These are phyloP conservation scores for Dasyprocta punctata DNA, from an alignment of 2,113 vertebrate species.

Conservation along the genomic window DNA sequence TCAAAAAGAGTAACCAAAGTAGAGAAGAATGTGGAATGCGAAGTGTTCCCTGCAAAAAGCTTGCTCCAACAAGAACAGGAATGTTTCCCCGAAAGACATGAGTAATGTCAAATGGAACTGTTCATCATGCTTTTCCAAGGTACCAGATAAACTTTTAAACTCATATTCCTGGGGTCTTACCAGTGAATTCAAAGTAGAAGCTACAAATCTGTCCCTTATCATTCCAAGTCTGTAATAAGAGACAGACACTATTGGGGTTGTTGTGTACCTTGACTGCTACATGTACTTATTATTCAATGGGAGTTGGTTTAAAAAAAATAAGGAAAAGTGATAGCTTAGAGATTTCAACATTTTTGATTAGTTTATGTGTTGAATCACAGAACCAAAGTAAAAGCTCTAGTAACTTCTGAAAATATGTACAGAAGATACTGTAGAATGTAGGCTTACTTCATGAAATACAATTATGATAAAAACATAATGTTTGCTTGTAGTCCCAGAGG, in stretches of 20 bases:
- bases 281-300: not conserved
- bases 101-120: slow-evolving; percentile 62
- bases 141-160: slow-evolving; percentile 60
- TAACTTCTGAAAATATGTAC: slow-evolving; percentile 2
- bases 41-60: slow-evolving; percentile 73
- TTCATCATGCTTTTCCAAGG: slow-evolving; percentile 39
- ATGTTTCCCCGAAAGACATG: slow-evolving; percentile 55
- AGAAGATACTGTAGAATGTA: not conserved
- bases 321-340: not conserved
- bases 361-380: not conserved
- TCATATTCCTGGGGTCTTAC: slow-evolving; percentile 36
- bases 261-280: not conserved
- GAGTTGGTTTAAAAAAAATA: not conserved
- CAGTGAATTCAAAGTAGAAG: slow-evolving; percentile 43
- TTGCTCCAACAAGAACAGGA: slow-evolving; percentile 61
- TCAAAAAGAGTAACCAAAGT: slow-evolving; percentile 72
- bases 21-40: slow-evolving; percentile 54
- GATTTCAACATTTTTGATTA: not conserved
- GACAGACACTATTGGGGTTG: not conserved
- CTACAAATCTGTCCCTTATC: slow-evolving; percentile 29
- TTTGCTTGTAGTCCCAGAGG: not conserved
- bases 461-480: not conserved
- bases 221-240: slow-evolving; percentile 34
- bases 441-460: not conserved
- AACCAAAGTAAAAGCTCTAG: not conserved